Base-by-base conservation (phyloP, 2,797 vertebrate species). In the Urocyon cinereoargenteus region DNA sequence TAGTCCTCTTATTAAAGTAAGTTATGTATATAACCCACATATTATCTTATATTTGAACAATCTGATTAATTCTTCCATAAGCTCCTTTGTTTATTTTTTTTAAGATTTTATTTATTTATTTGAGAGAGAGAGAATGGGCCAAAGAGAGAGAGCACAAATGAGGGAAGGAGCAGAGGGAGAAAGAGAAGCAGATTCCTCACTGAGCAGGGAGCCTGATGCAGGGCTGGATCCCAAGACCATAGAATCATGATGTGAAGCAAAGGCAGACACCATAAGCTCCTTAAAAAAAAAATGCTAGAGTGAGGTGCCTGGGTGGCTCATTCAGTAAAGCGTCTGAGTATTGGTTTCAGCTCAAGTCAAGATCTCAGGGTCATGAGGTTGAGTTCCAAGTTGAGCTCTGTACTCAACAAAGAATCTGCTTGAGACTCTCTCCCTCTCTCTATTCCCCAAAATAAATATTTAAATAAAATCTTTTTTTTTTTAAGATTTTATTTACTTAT, bases 31-130 rank as follows among this genome's bases (percentile, higher is more conserved):
- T 68, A 70, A 70, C 5, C 26, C 53, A 68, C 6, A 31, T 86
- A 24, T 15, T 92, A 78, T 66, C n/a, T 15, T 83, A 28, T 18
- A 53, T 94, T 96, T 91, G 62, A 89, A 88, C 57, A 89, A 31
- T 55, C 45, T 40, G 31, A 62, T 55, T 72, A 16, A 61, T 70
- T 83, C 49, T 19, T 31, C n/a, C 53, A 78, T 68, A 45, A 92
- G 14, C 15, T 81, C 40, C n/a, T 92, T 62, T 77, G 34, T 68
- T 66, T 66, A n/a, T n/a, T 34, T 68, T 66, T 68, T 68, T 21
- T 34, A 68, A 68, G n/a, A 68, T 68, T 68, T 34, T 68, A 45
- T 5, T 45, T 45, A 45, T 45, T 45, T 45, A 45, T 45, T 45
- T 45, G 40, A 45, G 40, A 45, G 40, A 45, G 40, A 45, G 7